These are phyloP conservation scores for Axea sp. DNA, from an alignment of 2,888 invertebrate species.

Conservation along the genomic window DNA sequence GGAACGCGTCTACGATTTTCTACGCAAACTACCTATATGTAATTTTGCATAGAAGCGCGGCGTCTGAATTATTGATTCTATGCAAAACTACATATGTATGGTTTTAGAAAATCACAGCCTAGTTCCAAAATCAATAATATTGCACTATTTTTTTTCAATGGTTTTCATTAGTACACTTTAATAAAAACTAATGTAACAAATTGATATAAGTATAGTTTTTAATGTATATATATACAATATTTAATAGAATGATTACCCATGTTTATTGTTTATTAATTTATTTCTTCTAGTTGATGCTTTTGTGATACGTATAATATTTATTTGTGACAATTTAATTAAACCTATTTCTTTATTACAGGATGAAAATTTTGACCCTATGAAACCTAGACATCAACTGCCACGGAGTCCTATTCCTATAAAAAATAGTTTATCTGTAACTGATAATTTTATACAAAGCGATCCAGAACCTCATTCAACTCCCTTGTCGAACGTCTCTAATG, in stretches of 20 bases:
- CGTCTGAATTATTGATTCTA: conserved; percentile 61
- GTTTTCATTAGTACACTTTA: too few species aligned
- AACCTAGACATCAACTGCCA: conserved; percentile 67
- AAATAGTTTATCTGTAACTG: conserved; percentile 7
- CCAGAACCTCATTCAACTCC: conserved; percentile 11
- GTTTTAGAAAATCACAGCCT: conserved; percentile 46
- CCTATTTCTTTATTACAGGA: conserved; percentile 46
- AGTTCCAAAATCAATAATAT: conserved; percentile 44
- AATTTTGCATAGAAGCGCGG: conserved; percentile 58
- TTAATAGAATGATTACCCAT: too few species aligned
- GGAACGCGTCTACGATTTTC: conserved; percentile 60
- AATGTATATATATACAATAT: too few species aligned
- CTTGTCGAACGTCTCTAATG: conserved; percentile 29
- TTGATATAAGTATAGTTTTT: too few species aligned
- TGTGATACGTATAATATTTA: too few species aligned
- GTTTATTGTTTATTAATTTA: neutral
- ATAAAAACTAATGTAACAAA: too few species aligned
- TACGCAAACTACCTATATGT: conserved; percentile 60
- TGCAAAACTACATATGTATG: conserved; percentile 53
- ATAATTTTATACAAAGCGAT: conserved; percentile 13
- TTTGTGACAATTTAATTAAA: neutral
- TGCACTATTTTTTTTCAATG: conserved; percentile 7
- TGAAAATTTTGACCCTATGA: conserved; percentile 68
- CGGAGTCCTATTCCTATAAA: conserved; percentile 66
- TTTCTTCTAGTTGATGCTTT: too few species aligned